Base-by-base conservation (phyloP, 2,888 invertebrate genomes). In the Oegoconia quadripuncta region DNA sequence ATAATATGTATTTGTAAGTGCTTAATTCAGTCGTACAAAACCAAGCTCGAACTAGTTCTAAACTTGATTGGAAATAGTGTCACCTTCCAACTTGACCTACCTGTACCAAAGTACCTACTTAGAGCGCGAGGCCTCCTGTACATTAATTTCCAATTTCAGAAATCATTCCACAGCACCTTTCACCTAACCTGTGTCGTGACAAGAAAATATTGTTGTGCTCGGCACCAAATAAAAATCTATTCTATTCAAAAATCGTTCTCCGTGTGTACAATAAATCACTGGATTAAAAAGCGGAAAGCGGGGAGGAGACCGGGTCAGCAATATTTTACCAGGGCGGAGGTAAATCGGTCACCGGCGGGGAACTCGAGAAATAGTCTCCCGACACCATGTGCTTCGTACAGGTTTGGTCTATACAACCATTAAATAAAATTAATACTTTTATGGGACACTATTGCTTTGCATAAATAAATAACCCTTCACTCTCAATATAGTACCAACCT, bases 281-380 rank as follows among this genome's bases (percentile, higher is more conserved):
- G 63, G 70, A 72, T 74, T 72, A 72, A 73, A 74, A 72, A 70
- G 61, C 65, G 61, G 59, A 59, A 64, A 67, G 60, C 55, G 64
- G 57, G 52, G 49, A 56, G 55, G 52, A 58, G 54, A 55, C 55
- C 46, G 64, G 70, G 64, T 65, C 64, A 58, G 69, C 62, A 49
- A 71, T 71, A 71, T 65, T 64, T 74, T 70, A 65, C 63, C 61
- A 57, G 46, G 56, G 50, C 28, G 55, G 56, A 53, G 59, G 59
- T 55, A 57, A 58, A 55, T 51, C 49, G 54, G 44, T 52, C 54
- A 64, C 56, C 58, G 63, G 52, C 53, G 51, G 55, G 47, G 51
- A 51, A 50, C 45, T 49, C 34, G 43, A 48, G 50, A 56, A 58
- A 55, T 55, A 63, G 59, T 61, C 55, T 59, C 46, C 50, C 42